Base-by-base conservation (phyloP, 2,888 invertebrate genomes). In the Actias luna region DNA sequence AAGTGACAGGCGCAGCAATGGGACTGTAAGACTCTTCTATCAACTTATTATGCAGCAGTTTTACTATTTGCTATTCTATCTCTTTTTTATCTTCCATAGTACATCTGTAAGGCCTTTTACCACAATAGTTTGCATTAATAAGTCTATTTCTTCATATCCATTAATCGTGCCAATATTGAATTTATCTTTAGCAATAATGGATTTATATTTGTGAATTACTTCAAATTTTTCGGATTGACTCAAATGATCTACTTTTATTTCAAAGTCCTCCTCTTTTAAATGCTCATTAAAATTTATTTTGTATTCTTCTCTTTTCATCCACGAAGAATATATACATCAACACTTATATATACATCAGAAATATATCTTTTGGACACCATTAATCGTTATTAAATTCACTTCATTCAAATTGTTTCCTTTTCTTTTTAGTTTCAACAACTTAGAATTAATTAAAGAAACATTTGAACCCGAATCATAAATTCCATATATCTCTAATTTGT, bases 361-460 rank as follows among this genome's bases (percentile, higher is more conserved):
- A 69, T 69, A 46, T 63, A 69, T 58, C 68, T 66, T 57, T 73
- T 72, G 66, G 66, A 61, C 60, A 52, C 66, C 61, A 58, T 68
- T 63, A 67, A 61, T 63, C 12, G 66, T 66, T 62, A n/a, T 57
- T 64, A 72, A 69, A 58, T 62, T 63, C 58, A 62, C 52, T 8
- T 55, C 35, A 78, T 75, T 59, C 78, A 79, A 18, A 77, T 57
- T 58, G 76, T 71, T 35, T 74, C 67, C 69, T 64, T 79, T 67
- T 68, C 46, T 18, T 42, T 55, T 52, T 61, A 35, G 5, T 35
- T 12, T 35, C 12, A 1, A 1, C 35, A 10, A 10, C 12, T 35
- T 35, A 10, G 35, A 35, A 35, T 35, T 12, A 35, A 35, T 35
- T 35, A 35, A 10, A 35, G 7, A 35, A 35, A 35, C 35, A 35